These are phyloP conservation scores for Halcyon badia DNA, from an alignment of 2,797 vertebrate genomes.

Conservation along the genomic window DNA sequence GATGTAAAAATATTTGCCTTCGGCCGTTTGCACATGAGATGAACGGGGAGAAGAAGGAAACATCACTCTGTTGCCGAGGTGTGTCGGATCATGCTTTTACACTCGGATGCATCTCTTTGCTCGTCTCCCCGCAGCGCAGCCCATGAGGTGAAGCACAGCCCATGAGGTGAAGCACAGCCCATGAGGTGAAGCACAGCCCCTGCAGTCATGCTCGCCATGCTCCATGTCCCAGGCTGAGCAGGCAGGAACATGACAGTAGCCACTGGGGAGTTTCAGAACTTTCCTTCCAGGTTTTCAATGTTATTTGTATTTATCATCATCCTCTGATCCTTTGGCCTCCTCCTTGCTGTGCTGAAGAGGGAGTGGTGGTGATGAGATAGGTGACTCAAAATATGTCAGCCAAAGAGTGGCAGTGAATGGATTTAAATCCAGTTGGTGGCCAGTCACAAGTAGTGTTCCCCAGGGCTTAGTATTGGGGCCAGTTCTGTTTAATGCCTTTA, in stretches of 20 bases:
- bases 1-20: fast-evolving
- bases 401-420: not conserved
- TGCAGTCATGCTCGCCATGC: not conserved
- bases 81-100: fast-evolving
- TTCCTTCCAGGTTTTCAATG: not conserved
- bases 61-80: fast-evolving
- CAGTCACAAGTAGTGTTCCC: not conserved
- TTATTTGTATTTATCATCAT: too few species aligned
- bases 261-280: not conserved
- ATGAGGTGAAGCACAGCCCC: not conserved
- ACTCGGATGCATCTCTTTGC: fast-evolving
- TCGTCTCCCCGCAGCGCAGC: not conserved
- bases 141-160: not conserved
- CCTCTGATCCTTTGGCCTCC: not conserved
- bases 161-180: not conserved
- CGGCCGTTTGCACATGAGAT: not conserved
- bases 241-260: fast-evolving
- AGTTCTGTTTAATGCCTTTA: not conserved
- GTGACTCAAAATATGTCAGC: not conserved
- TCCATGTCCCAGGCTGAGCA: not conserved
- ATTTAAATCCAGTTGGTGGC: not conserved
- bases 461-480: not conserved
- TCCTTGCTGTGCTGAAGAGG: not conserved
- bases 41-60: not conserved
- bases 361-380: not conserved